Base-by-base conservation (phyloP, 2,113 vertebrate species). In the Ahaetulla prasina region DNA sequence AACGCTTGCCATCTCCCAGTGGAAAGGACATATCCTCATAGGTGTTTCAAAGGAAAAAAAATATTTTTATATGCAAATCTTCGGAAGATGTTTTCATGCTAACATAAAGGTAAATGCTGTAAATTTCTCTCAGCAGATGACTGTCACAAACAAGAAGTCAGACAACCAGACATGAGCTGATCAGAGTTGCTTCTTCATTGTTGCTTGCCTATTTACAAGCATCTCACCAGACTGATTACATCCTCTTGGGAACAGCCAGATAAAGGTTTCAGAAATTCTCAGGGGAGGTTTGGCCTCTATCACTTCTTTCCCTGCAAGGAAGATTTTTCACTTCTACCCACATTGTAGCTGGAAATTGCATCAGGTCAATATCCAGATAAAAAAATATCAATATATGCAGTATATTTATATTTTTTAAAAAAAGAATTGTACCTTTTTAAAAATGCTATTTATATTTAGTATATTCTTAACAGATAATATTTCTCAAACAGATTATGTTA, bases 401-500 rank as follows among this genome's bases (percentile, higher is more conserved):
- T 20, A 85, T 35, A 84, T n/a, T 90, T 50, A 7, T 87, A 43
- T 35, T 86, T 63, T 54, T 9, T 52, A 2, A 87, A 87, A 50
- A 53, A 35, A 43, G 6, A 11, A 47, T 23, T 30, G 60, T 10
- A 91, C 1, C 35, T 63, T 88, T 91, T 60, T 27, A 4, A 35
- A 91, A 45, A 7, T 74, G 54, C 39, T 3, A 27, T 60, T 57
- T 50, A 35, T 54, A 16, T 91, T 90, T 68, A 93, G 50, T 35
- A 68, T 43, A 39, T 85, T 74, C 39, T 52, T 91, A 47, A 47
- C 68, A 16, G 63, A 63, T 89, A 92, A 55, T 80, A 20, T 93
- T 80, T 49, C 91, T 80, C 92, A 91, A 91, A 55, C n/a, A 27
- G 92, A n/a, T 25, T 84, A 68, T 89, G 89, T 85, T 92, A 90